Base-by-base conservation (phyloP, 2,888 invertebrate genomes). In the Rhingia campestris region DNA sequence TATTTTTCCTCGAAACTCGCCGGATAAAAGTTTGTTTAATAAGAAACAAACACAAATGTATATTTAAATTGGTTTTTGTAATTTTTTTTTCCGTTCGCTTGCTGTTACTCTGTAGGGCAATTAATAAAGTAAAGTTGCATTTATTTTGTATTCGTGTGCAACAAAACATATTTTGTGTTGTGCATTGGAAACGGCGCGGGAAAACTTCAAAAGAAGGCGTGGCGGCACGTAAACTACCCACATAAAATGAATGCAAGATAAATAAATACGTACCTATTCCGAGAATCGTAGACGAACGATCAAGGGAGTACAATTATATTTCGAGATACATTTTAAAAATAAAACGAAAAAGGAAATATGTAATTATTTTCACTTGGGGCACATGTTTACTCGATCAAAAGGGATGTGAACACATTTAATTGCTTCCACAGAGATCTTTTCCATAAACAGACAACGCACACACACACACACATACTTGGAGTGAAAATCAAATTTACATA, bases 151-250 rank as follows among this genome's bases (percentile, higher is more conserved):
- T 45, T 22, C 39, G 56, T 72, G 43, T 45, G 51, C 32, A 30
- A 37, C 54, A 41, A 47, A 9, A 33, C 70, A 41, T 49, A 47
- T 12, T 6, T 14, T 22, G 47, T 51, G 4, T 58, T 66, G 53
- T 73, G 74, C 76, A 54, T 10, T 61, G 72, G 39, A 45, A 59
- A 67, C 41, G 54, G 72, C 43, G 66, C 58, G 54, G 70, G 30
- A 45, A 37, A 72, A 72, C 59, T 72, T 69, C 76, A 76, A 76
- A 75, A 76, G 72, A 76, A 75, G 76, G 76, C 66, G 72, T 76
- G 72, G 70, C 59, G 66, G 53, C 49, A 59, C 54, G 45, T 43
- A 56, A 67, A 53, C 75, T 64, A 56, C 75, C 59, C 76, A 76
- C 59, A 81, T 72, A 66, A 70, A 70, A 59, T 49, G 64, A 70